phyloP scores from a whole-genome alignment of 2,888 invertebrate species.

The Thelaira solivaga region DNA sequence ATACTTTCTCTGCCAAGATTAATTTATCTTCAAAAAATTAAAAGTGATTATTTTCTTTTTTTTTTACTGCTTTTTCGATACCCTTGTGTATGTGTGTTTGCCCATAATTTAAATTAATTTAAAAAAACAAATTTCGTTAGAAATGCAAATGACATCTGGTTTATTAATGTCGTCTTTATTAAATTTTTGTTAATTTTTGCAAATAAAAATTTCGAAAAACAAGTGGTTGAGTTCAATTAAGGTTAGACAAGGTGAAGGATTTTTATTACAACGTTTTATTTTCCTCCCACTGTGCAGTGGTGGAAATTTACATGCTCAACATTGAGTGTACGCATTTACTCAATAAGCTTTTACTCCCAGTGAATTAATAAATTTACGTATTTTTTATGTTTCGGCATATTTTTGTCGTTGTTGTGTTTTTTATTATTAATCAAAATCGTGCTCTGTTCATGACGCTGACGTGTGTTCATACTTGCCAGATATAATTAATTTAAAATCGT shows the following conservation, averaged over 20 bases:
- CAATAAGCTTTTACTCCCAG: slow-evolving; percentile 6
- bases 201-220: neutral
- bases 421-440: slow-evolving; percentile 19
- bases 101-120: too few species aligned
- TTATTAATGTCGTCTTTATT: slow-evolving; percentile 5
- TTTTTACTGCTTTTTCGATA: too few species aligned
- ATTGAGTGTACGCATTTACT: neutral
- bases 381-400: slow-evolving; percentile 12
- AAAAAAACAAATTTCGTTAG: neutral
- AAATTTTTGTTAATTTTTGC: neutral
- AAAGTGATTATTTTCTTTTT: too few species aligned
- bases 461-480: neutral
- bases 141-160: slow-evolving; percentile 25
- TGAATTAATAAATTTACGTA: slow-evolving; percentile 28
- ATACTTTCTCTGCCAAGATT: too few species aligned
- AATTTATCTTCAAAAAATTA: too few species aligned
- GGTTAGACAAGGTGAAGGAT: slow-evolving; percentile 25
- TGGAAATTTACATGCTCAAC: neutral
- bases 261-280: neutral
- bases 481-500: too few species aligned
- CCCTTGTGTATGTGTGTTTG: too few species aligned
- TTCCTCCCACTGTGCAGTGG: slow-evolving; percentile 36
- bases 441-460: neutral
- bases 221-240: slow-evolving; percentile 5
- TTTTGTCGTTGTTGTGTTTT: neutral